phyloP scores from a whole-genome alignment of 2,113 vertebrate species.

The Plecturocebus donacophilus region DNA sequence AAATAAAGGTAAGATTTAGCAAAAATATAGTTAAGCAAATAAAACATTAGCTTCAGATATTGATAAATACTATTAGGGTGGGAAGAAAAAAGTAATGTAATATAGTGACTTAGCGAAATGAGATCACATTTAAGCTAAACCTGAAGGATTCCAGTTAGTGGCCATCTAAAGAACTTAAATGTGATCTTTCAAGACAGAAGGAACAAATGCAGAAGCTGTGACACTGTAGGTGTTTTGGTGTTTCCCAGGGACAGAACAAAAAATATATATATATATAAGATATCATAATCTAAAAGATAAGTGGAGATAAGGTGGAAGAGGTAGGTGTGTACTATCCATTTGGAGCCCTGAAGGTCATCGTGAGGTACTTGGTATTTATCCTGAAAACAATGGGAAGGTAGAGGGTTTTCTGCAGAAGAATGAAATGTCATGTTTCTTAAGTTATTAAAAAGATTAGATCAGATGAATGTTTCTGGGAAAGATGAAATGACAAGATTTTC shows the following conservation, averaged over 20 bases:
- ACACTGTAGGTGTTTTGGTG: not conserved
- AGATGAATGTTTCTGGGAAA: not conserved
- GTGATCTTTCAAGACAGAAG: not conserved
- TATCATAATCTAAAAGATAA: not conserved
- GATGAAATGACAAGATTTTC: not conserved
- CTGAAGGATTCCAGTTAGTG: not conserved
- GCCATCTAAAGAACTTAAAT: not conserved
- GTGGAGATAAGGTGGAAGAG: not conserved
- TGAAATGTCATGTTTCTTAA: not conserved
- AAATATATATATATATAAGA: no score
- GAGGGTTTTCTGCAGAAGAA: not conserved
- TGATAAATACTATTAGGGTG: no score
- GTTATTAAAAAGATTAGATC: not conserved
- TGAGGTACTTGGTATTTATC: not conserved
- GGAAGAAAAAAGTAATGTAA: not conserved
- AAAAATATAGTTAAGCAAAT: not conserved
- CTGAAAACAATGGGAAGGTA: not conserved
- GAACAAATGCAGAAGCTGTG: not conserved
- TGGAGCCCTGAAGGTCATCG: rapidly evolving
- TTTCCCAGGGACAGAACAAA: not conserved
- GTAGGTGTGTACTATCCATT: not conserved
- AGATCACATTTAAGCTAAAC: not conserved
- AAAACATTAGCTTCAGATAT: not conserved
- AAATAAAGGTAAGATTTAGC: not conserved
- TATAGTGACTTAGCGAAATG: not conserved